A percentile compares a stretch with the other conserved stretches of the same genome.
Conservation (phyloP, 1,140 invertebrate species). For the Vanessa tameamea region DNA sequence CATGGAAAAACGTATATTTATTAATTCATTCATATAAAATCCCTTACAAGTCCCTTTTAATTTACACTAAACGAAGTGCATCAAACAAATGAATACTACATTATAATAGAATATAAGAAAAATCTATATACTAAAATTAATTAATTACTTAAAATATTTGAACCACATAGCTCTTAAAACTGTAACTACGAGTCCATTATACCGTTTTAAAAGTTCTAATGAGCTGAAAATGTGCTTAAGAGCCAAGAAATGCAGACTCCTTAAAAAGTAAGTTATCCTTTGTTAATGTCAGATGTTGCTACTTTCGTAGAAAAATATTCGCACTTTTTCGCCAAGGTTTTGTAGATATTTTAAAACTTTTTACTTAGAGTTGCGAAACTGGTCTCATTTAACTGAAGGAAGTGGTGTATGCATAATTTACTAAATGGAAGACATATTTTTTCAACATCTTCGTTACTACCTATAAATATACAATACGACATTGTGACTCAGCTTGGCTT, state of each 20-base stretch:
- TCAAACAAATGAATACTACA: too few relatives aligned
- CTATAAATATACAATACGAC: too few relatives aligned
- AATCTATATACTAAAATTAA: not conserved
- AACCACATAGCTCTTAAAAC: constrained; percentile 2
- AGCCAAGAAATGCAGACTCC: constrained; percentile 25
- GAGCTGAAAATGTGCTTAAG: constrained; percentile 20
- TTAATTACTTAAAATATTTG: not conserved
- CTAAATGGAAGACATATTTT: constrained; percentile 21
- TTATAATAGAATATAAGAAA: not conserved
- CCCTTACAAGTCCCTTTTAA: too few relatives aligned
- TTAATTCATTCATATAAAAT: too few relatives aligned
- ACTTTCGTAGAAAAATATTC: constrained; percentile 36
- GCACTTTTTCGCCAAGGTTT: constrained; percentile 35
- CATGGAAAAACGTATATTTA: too few relatives aligned
- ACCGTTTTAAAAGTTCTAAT: constrained; percentile 22
- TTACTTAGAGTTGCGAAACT: constrained; percentile 25
- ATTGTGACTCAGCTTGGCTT: too few relatives aligned
- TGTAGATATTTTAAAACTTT: constrained; percentile 40
- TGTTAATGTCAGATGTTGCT: constrained; percentile 37
- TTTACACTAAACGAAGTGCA: too few relatives aligned
- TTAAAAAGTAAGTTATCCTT: constrained; percentile 33
- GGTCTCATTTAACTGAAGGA: constrained; percentile 24
- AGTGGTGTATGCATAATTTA: constrained; percentile 23
- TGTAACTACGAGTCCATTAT: constrained; percentile 9
- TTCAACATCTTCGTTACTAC: not conserved